A percentile compares a stretch with the other conserved stretches of the same genome.
These are phyloP conservation scores for Acronicta leporina DNA, from an alignment of 2,888 invertebrate genomes.

Conservation along the genomic window DNA sequence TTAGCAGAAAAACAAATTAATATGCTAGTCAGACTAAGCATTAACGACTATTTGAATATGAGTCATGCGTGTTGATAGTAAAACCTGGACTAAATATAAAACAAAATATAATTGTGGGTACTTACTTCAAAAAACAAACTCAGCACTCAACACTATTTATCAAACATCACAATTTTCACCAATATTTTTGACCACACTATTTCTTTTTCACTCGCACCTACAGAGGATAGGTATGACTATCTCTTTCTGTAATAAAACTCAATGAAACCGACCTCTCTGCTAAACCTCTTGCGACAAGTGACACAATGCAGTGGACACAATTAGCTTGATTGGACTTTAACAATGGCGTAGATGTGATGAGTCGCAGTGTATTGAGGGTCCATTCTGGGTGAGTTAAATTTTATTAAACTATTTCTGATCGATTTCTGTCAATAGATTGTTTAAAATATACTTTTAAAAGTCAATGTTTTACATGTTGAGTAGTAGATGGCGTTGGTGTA, in stretches of 20 bases:
- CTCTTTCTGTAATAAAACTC: background rate
- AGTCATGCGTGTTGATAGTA: no score
- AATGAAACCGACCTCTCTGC: conserved; percentile 14
- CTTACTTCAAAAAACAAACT: conserved; percentile 10
- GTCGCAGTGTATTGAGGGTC: conserved; percentile 3
- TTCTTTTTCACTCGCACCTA: conserved; percentile 4
- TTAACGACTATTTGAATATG: no score
- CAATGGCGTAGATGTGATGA: conserved; percentile 11
- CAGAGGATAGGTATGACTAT: background rate
- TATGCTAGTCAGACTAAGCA: no score
- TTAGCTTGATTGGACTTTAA: conserved; percentile 45
- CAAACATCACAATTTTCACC: conserved; percentile 1
- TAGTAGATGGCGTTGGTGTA: no score
- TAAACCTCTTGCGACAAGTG: conserved; percentile 11
- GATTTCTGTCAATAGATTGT: no score
- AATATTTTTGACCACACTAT: background rate
- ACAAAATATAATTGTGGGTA: background rate
- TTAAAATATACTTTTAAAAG: no score
- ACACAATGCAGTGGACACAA: conserved; percentile 36
- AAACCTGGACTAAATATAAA: no score
- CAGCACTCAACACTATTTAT: conserved; percentile 2
- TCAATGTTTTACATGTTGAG: no score
- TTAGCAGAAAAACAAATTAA: no score
- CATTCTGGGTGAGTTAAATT: background rate
- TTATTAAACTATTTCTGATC: background rate